Evolutionary conservation across 2,113 vertebrate species (phyloP).

Genomic region (Labeo catla): DNA sequence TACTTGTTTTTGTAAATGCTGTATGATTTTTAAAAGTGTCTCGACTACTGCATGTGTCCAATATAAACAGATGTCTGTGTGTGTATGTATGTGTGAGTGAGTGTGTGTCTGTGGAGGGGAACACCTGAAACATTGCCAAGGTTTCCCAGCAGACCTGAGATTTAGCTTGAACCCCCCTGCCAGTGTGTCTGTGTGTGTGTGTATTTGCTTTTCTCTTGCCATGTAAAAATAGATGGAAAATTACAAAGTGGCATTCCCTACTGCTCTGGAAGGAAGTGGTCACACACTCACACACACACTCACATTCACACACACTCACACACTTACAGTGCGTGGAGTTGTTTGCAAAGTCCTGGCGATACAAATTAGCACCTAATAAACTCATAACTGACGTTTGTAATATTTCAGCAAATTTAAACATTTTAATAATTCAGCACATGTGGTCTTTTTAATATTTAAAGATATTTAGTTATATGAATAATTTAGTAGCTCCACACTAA

Average conservation of each 20-base stretch:
- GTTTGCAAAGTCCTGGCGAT: background rate
- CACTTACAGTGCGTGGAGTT: background rate
- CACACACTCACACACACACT: background rate
- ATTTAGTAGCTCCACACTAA: conserved; percentile 17
- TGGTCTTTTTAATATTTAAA: conserved; percentile 23
- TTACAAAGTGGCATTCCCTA: conserved; percentile 59
- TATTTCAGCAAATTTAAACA: conserved; percentile 12
- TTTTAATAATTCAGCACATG: conserved; percentile 36
- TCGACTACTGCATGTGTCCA: background rate
- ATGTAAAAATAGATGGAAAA: conserved; percentile 63
- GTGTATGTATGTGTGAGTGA: conserved; percentile 25
- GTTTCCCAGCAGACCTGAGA: conserved; percentile 37
- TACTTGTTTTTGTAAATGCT: background rate
- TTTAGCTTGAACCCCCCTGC: background rate
- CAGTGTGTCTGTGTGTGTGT: conserved; percentile 48
- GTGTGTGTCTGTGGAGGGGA: conserved; percentile 45
- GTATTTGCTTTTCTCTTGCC: conserved; percentile 55
- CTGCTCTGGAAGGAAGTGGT: conserved; percentile 60
- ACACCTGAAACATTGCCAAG: conserved; percentile 45
- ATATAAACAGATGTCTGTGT: background rate
- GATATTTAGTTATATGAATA: conserved; percentile 19
- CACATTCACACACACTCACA: background rate
- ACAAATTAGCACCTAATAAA: conserved; percentile 10
- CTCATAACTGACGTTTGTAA: background rate
- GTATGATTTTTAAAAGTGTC: background rate